A percentile compares a stretch with the other conserved stretches of the same genome.
Evolutionary conservation across 2,113 vertebrate species (phyloP).

Genomic region (Microcebus griseorufus): DNA sequence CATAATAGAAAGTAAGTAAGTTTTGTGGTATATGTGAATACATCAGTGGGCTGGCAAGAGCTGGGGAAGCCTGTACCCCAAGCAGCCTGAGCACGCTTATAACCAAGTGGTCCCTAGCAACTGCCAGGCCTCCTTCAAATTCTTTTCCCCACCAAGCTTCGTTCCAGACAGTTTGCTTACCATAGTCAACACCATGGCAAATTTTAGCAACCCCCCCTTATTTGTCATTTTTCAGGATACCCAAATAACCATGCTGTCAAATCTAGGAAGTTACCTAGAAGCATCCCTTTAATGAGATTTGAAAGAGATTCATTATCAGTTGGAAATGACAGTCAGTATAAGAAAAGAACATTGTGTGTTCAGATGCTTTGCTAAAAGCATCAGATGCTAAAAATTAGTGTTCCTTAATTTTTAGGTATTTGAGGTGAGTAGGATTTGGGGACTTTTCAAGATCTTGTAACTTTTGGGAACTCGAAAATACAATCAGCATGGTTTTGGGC

Average conservation of each 20-base stretch:
- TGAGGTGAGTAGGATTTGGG: background rate
- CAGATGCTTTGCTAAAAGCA: background rate
- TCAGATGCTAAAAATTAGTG: background rate
- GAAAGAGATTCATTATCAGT: background rate
- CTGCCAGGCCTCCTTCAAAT: background rate
- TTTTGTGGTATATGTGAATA: background rate
- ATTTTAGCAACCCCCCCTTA: background rate
- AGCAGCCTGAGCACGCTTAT: background rate
- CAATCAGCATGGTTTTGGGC: background rate
- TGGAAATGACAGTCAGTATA: background rate
- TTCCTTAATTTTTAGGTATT: background rate
- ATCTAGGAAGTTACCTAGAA: background rate
- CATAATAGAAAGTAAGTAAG: background rate
- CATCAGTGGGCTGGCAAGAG: too few relatives aligned
- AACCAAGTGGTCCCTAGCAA: background rate
- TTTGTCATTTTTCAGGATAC: background rate
- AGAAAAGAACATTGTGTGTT: conserved; percentile 33
- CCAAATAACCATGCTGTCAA: background rate
- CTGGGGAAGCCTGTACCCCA: background rate
- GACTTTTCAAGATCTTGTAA: background rate
- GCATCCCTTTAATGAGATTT: background rate
- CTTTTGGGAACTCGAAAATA: background rate
- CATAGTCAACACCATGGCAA: background rate
- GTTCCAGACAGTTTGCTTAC: background rate
- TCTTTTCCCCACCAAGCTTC: background rate